phyloP scores from a whole-genome alignment of 2,888 invertebrate species.

The Rugalucina vietnamica region DNA sequence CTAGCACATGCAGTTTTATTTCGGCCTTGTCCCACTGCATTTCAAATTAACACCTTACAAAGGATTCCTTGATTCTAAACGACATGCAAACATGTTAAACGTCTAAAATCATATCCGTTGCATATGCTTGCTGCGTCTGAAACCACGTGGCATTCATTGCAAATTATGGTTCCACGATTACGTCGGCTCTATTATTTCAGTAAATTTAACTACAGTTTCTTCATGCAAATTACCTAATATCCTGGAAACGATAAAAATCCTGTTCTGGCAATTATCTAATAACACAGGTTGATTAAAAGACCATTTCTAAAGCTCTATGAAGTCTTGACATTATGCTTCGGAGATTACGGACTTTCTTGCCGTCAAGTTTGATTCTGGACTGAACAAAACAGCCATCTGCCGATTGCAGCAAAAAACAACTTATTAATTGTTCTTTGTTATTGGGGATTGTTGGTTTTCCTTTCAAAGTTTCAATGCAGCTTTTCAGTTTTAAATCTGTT shows the following conservation, averaged over 20 bases:
- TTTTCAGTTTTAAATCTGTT: constrained; percentile 62
- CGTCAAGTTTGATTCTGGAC: not conserved
- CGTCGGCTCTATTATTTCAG: constrained; percentile 57
- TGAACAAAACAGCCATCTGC: constrained; percentile 73
- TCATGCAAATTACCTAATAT: constrained; percentile 63
- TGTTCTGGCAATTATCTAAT: constrained; percentile 63
- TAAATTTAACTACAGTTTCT: constrained; percentile 61
- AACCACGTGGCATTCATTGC: constrained; percentile 68
- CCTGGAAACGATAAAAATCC: constrained; percentile 58
- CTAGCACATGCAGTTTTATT: not conserved
- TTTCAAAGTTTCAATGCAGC: constrained; percentile 70
- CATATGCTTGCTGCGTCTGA: constrained; percentile 55
- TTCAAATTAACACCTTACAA: constrained; percentile 36
- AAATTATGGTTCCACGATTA: constrained; percentile 53
- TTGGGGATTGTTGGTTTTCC: constrained; percentile 74
- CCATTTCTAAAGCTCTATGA: constrained; percentile 62
- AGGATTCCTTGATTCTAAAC: constrained; percentile 55
- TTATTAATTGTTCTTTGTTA: constrained; percentile 77
- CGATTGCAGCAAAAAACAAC: constrained; percentile 71
- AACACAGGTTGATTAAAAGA: constrained; percentile 66
- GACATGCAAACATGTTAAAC: constrained; percentile 58
- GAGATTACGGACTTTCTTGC: constrained; percentile 66
- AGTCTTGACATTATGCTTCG: constrained; percentile 61
- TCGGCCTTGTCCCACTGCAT: not conserved
- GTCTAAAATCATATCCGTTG: constrained; percentile 41